Evolutionary conservation across 2,888 invertebrate species (phyloP).

Genomic region (Odontomyia ornata): DNA sequence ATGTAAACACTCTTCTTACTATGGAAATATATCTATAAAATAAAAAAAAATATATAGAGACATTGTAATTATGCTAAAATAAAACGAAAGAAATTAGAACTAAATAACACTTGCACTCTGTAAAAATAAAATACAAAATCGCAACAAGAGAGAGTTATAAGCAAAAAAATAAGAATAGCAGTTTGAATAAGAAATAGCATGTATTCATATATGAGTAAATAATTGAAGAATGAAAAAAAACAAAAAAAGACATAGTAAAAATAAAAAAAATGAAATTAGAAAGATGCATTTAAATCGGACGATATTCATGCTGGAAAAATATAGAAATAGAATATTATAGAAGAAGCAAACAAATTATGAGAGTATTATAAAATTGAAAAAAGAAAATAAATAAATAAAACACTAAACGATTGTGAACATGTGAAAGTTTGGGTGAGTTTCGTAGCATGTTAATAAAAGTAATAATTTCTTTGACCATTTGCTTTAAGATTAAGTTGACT

Average conservation of each 20-base stretch:
- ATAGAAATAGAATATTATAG: background rate
- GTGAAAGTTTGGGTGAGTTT: background rate
- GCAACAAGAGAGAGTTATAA: no score
- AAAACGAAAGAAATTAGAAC: no score
- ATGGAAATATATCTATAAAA: no score
- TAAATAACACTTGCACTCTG: no score
- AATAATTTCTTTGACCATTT: background rate
- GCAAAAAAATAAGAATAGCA: no score
- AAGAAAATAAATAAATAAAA: background rate
- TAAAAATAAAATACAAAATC: no score
- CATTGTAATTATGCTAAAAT: no score
- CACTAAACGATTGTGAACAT: no score
- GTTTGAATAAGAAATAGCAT: no score
- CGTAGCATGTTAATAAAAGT: background rate
- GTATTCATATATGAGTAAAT: no score
- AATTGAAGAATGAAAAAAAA: background rate
- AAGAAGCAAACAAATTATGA: background rate
- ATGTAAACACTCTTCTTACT: no score
- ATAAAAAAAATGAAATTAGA: background rate
- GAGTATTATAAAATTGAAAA: background rate
- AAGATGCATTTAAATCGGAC: background rate
- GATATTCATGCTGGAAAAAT: background rate
- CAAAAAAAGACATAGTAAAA: background rate
- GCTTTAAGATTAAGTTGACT: background rate
- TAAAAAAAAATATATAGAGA: no score